These are phyloP conservation scores for Coptotermes formosanus DNA, from an alignment of 1,140 invertebrate species.

Conservation along the genomic window DNA sequence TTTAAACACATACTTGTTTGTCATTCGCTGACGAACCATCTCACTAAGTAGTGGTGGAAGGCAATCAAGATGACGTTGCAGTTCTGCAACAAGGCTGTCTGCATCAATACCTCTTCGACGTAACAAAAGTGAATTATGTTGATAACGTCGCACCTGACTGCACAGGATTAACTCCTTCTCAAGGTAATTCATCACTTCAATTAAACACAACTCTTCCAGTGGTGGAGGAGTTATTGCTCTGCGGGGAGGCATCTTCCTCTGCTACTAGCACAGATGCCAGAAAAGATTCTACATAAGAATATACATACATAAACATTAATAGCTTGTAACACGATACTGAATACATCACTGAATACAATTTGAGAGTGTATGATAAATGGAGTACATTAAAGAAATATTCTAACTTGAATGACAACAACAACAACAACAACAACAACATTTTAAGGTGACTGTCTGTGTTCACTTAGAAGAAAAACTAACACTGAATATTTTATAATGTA, in stretches of 20 bases:
- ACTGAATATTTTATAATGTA: no score
- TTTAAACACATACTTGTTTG: neutral
- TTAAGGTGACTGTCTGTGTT: no score
- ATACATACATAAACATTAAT: no score
- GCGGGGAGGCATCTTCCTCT: slow-evolving; percentile 22
- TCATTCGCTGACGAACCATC: slow-evolving; percentile 18
- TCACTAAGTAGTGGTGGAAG: slow-evolving; percentile 23
- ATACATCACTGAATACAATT: no score
- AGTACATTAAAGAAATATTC: no score
- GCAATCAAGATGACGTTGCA: neutral
- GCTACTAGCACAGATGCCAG: no score
- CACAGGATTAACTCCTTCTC: slow-evolving; percentile 12
- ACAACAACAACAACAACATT: no score
- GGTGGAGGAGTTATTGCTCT: neutral
- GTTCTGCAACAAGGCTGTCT: neutral
- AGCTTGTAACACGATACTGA: no score
- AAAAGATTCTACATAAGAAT: no score
- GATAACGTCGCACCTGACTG: slow-evolving; percentile 17
- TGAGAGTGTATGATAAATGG: no score
- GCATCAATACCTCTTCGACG: slow-evolving; percentile 26
- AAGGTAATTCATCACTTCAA: slow-evolving; percentile 24
- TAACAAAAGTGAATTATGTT: slow-evolving; percentile 22
- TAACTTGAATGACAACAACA: no score
- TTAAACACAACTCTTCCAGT: slow-evolving; percentile 26
- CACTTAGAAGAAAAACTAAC: no score